phyloP scores from a whole-genome alignment of 2,888 invertebrate species.

The Sminthurinus aureus region DNA sequence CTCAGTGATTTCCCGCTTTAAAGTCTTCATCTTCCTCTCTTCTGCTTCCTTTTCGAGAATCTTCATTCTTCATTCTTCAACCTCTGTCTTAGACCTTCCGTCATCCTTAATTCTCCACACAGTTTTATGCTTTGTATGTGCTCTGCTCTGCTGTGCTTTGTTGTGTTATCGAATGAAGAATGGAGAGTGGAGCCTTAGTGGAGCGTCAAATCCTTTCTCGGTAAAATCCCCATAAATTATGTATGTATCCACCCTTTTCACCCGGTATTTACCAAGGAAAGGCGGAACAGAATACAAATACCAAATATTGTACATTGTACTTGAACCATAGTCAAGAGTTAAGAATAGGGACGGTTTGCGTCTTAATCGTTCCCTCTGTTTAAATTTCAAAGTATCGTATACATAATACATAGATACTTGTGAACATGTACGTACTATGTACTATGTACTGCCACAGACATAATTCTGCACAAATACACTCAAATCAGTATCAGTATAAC shows the following conservation, averaged over 20 bases:
- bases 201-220: conserved; percentile 18
- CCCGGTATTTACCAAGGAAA: conserved; percentile 5
- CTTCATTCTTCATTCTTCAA: background rate
- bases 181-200: background rate
- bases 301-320: too few relatives aligned
- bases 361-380: too few relatives aligned
- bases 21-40: background rate
- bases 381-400: too few relatives aligned
- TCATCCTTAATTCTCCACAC: background rate
- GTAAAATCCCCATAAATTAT: conserved; percentile 23
- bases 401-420: too few relatives aligned
- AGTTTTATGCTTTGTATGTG: background rate
- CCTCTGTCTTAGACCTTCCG: background rate
- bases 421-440: too few relatives aligned
- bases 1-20: background rate
- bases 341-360: background rate
- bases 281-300: background rate
- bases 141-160: too few relatives aligned
- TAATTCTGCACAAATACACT: too few relatives aligned
- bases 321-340: too few relatives aligned
- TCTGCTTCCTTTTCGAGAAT: background rate
- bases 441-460: too few relatives aligned
- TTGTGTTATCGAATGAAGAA: too few relatives aligned
- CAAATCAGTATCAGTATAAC: too few relatives aligned
- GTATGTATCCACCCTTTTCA: conserved; percentile 4